phyloP scores from a whole-genome alignment of 1,140 invertebrate genomes.

The Lasioglossum albipes region DNA sequence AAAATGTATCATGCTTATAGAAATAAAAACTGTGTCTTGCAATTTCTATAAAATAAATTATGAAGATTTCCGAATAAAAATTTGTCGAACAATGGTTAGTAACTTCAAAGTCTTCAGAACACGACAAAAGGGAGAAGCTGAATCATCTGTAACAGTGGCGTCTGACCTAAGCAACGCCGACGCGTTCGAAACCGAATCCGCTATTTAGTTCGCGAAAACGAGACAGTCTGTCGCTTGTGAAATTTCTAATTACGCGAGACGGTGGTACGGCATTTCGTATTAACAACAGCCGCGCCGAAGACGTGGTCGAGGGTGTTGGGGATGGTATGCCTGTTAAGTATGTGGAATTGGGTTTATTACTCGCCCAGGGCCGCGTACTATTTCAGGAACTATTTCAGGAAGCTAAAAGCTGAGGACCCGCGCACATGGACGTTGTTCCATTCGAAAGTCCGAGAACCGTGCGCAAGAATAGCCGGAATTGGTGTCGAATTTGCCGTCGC shows the following conservation, averaged over 20 bases:
- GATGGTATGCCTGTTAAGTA: constrained; percentile 61
- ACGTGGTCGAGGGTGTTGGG: constrained; percentile 27
- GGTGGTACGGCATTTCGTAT: constrained; percentile 33
- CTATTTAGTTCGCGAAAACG: background rate
- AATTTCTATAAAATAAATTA: too few species aligned
- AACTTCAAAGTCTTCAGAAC: too few species aligned
- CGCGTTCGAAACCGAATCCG: background rate
- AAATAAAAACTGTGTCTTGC: too few species aligned
- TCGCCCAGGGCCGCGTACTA: constrained; percentile 51
- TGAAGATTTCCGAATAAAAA: too few species aligned
- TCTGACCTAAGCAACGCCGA: background rate
- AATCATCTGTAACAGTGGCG: background rate
- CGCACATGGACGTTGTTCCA: constrained; percentile 27
- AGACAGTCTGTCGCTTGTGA: background rate
- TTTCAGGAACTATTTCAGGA: constrained; percentile 65
- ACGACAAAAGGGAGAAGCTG: background rate
- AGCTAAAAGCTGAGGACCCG: constrained; percentile 43
- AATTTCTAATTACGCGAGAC: constrained; percentile 41
- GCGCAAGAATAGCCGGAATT: constrained; percentile 35
- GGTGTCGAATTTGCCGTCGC: constrained; percentile 40
- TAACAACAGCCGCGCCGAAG: constrained; percentile 39
- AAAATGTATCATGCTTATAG: too few species aligned
- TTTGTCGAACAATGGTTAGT: too few species aligned
- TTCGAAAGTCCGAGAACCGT: constrained; percentile 37
- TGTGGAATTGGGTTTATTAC: constrained; percentile 67